Evolutionary conservation across 92 coral and sea anemone species (phyloP).

Genomic region (Phymanthus crucifer): DNA sequence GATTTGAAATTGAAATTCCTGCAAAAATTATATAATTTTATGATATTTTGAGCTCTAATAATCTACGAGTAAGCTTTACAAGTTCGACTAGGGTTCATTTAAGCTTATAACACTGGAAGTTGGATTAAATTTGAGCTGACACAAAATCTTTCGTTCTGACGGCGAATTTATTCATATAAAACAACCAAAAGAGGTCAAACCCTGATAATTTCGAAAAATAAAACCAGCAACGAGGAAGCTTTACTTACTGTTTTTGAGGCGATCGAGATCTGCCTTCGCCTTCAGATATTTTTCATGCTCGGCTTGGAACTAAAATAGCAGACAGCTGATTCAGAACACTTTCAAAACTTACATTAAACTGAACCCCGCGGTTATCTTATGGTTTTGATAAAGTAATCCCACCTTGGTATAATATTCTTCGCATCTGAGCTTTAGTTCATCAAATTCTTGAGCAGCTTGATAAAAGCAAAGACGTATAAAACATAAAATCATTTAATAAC

Average conservation of each 20-base stretch:
- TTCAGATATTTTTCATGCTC: slow-evolving; percentile 79
- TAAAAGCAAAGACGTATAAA: neutral
- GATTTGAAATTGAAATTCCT: neutral
- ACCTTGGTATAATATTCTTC: slow-evolving; percentile 87
- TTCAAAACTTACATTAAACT: neutral
- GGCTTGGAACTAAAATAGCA: slow-evolving; percentile 65
- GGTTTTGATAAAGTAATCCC: slow-evolving; percentile 3
- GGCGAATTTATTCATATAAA: neutral
- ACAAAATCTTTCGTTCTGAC: neutral
- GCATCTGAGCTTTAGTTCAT: slow-evolving; percentile 73
- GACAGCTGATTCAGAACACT: slow-evolving; percentile 1
- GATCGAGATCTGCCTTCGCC: slow-evolving; percentile 85
- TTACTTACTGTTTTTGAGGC: slow-evolving; percentile 81
- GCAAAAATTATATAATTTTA: neutral
- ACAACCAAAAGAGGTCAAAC: slow-evolving; percentile 1
- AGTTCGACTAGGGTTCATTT: neutral
- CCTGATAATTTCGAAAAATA: neutral
- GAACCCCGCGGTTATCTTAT: neutral
- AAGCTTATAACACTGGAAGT: neutral
- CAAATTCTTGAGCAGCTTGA: slow-evolving; percentile 85
- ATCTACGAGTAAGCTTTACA: neutral
- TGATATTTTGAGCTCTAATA: neutral
- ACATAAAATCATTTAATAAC: slow-evolving; percentile 8
- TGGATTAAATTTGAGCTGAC: neutral
- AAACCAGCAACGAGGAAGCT: neutral